These are phyloP conservation scores for Probaryconus sp. DNA, from an alignment of 1,140 invertebrate genomes.

Conservation along the genomic window DNA sequence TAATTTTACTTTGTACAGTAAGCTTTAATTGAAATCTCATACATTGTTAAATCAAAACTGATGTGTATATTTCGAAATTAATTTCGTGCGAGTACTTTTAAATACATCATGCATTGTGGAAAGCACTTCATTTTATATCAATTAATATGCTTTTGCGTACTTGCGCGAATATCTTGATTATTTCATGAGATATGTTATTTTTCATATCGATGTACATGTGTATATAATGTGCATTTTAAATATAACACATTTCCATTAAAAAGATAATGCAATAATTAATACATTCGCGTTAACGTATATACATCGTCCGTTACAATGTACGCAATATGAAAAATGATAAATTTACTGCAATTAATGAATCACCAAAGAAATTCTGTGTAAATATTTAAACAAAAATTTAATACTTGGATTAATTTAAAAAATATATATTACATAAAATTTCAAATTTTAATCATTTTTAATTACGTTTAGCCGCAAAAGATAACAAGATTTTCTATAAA, in stretches of 20 bases:
- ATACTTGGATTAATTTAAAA: too few species aligned
- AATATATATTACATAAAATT: too few species aligned
- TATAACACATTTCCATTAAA: constrained; percentile 24
- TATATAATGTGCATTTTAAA: constrained; percentile 27
- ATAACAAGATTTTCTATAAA: too few species aligned
- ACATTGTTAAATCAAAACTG: constrained; percentile 44
- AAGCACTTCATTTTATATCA: constrained; percentile 46
- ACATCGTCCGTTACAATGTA: too few species aligned
- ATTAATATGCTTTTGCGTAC: constrained; percentile 49
- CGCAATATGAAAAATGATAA: constrained; percentile 9
- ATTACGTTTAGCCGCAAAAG: too few species aligned
- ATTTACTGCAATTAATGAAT: too few species aligned
- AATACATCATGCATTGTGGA: constrained; percentile 38
- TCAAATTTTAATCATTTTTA: too few species aligned
- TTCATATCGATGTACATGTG: constrained; percentile 31
- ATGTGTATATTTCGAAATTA: constrained; percentile 45
- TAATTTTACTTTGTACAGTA: constrained; percentile 45
- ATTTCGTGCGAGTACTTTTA: constrained; percentile 46
- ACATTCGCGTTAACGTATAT: constrained; percentile 15
- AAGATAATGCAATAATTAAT: constrained; percentile 22
- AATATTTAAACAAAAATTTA: too few species aligned
- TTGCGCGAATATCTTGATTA: constrained; percentile 46
- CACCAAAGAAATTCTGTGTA: too few species aligned
- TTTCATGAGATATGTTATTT: constrained; percentile 39
- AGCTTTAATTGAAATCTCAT: constrained; percentile 48